Percentiles rank a stretch among this genome's conserved stretches.
Conservation (phyloP, 1,140 invertebrate genomes). For the Lanistes nyassanus region DNA sequence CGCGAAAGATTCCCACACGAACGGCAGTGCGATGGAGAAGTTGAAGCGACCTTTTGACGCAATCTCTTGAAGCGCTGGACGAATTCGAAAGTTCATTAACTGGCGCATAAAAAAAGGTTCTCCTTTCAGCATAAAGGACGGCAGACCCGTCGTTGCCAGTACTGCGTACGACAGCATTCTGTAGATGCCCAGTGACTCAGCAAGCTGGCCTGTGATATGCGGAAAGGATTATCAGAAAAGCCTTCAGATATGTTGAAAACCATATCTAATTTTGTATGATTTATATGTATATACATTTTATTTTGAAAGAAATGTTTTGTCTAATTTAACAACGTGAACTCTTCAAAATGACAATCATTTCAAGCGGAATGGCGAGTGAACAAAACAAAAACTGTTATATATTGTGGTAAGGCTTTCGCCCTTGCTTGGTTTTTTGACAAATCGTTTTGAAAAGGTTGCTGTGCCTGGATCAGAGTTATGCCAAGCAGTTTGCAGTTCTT, state of each 20-base stretch:
- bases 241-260: too few species aligned
- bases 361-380: neutral
- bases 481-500: conserved; percentile 8
- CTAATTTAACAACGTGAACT: neutral
- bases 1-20: conserved; percentile 1
- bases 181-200: conserved; percentile 5
- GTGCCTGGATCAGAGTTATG: conserved; percentile 8
- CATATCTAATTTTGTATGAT: neutral
- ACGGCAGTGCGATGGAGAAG: conserved; percentile 14
- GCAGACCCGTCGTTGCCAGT: neutral
- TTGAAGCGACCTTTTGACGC: neutral
- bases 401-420: too few species aligned
- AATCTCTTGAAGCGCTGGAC: neutral
- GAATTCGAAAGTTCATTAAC: conserved; percentile 14
- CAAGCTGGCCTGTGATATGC: conserved; percentile 1
- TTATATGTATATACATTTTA: neutral
- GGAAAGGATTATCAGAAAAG: too few species aligned
- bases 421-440: too few species aligned
- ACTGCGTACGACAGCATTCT: neutral
- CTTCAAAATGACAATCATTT: neutral
- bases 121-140: conserved; percentile 9
- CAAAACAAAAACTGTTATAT: neutral
- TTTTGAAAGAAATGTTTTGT: neutral
- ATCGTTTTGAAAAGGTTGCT: too few species aligned
- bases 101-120: conserved; percentile 16